These are phyloP conservation scores for Habropoda laboriosa DNA, from an alignment of 1,140 invertebrate genomes.

Conservation along the genomic window DNA sequence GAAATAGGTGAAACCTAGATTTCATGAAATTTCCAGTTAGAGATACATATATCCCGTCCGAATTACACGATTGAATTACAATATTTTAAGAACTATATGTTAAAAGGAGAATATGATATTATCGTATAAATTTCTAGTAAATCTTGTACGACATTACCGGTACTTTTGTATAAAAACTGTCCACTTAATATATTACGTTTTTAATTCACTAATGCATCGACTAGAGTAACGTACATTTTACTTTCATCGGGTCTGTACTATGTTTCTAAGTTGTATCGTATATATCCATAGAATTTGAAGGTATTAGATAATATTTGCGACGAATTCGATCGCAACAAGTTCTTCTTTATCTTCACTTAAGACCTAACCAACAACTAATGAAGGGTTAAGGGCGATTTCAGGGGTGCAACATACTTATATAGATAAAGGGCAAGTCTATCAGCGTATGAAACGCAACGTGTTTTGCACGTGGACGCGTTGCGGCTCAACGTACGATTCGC, in stretches of 20 bases:
- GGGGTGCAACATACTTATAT: slow-evolving; percentile 7
- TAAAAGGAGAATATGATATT: neutral
- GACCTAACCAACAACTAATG: no score
- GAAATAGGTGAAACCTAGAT: slow-evolving; percentile 2
- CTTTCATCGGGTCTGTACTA: neutral
- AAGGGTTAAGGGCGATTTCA: slow-evolving; percentile 32
- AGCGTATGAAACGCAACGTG: slow-evolving; percentile 51
- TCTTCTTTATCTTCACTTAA: neutral
- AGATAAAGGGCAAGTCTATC: slow-evolving; percentile 25
- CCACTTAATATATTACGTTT: neutral
- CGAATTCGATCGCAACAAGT: neutral
- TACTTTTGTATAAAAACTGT: neutral
- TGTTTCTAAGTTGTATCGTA: neutral
- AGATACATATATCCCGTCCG: neutral
- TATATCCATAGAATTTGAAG: neutral
- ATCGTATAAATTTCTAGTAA: neutral
- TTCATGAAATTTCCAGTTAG: neutral
- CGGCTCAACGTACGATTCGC: slow-evolving; percentile 44
- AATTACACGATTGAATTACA: neutral
- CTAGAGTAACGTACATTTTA: neutral
- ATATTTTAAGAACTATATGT: neutral
- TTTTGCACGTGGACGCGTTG: slow-evolving; percentile 56
- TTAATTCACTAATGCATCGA: neutral
- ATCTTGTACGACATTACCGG: neutral
- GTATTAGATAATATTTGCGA: neutral